phyloP scores from a whole-genome alignment of 1,140 invertebrate genomes.

The Drosophila bocki region DNA sequence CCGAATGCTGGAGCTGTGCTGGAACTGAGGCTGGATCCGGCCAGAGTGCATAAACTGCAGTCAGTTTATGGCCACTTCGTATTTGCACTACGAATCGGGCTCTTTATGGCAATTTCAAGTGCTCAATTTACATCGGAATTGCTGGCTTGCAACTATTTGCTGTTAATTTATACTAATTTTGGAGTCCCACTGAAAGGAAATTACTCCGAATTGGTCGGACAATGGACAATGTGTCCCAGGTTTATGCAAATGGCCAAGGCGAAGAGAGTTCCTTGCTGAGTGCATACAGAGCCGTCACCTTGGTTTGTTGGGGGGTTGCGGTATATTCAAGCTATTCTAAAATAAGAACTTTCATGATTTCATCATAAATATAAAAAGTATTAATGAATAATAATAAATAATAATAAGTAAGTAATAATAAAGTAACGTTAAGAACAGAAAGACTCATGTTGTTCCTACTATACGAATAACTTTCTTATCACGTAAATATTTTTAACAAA shows the following conservation, averaged over 20 bases:
- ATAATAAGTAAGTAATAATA: too few relatives aligned
- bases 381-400: too few relatives aligned
- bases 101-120: constrained; percentile 69
- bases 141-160: constrained; percentile 49
- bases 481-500: too few relatives aligned
- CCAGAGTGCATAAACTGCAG: constrained; percentile 70
- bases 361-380: not conserved
- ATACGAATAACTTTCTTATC: too few relatives aligned
- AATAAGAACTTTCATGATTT: not conserved
- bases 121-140: constrained; percentile 76
- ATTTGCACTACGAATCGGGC: constrained; percentile 65
- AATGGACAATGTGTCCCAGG: constrained; percentile 22
- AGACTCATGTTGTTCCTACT: too few relatives aligned
- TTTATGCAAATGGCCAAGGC: constrained; percentile 5
- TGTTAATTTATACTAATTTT: constrained; percentile 77
- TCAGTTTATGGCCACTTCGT: constrained; percentile 78
- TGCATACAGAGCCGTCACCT: constrained; percentile 4
- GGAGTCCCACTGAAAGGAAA: constrained; percentile 40
- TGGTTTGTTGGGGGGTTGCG: not conserved
- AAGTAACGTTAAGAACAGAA: too few relatives aligned
- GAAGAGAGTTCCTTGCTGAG: constrained; percentile 3
- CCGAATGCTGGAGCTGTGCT: constrained; percentile 22
- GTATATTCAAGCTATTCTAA: not conserved
- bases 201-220: constrained; percentile 39
- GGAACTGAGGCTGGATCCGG: constrained; percentile 36